phyloP scores from a whole-genome alignment of 2,113 vertebrate species.

The Anguilla rostrata region DNA sequence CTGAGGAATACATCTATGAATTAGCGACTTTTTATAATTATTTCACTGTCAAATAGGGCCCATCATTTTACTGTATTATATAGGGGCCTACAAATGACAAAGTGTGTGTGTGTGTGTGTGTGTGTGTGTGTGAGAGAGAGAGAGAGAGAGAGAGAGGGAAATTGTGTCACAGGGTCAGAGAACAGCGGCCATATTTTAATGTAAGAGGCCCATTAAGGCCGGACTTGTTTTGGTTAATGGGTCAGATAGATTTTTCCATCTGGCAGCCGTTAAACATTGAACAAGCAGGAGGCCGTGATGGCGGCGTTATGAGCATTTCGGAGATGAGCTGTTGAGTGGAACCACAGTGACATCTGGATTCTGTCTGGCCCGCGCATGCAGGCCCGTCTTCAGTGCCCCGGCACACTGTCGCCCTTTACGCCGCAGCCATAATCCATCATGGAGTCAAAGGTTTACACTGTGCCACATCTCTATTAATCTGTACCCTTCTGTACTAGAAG shows the following conservation, averaged over 20 bases:
- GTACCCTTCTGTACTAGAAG: background rate
- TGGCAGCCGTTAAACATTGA: constrained; percentile 6
- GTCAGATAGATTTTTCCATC: constrained; percentile 10
- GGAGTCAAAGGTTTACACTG: constrained; percentile 2
- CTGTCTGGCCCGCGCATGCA: background rate
- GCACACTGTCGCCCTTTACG: background rate
- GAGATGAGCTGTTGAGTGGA: background rate
- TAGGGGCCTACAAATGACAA: too few species aligned
- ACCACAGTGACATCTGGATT: background rate
- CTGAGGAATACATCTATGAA: too few species aligned
- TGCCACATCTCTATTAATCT: background rate
- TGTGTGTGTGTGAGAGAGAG: background rate
- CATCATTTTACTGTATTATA: too few species aligned
- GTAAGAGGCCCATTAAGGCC: background rate
- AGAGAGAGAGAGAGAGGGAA: background rate
- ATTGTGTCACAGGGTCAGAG: background rate
- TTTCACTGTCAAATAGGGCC: background rate
- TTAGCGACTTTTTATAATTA: too few species aligned
- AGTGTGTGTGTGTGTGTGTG: too few species aligned
- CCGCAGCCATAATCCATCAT: background rate
- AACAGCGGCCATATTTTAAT: background rate
- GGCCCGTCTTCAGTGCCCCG: background rate
- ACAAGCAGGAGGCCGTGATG: background rate
- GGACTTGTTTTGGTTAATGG: constrained; percentile 3
- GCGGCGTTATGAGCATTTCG: background rate